phyloP scores from a whole-genome alignment of 2,888 invertebrate genomes.

The Ectropis crepuscularia region DNA sequence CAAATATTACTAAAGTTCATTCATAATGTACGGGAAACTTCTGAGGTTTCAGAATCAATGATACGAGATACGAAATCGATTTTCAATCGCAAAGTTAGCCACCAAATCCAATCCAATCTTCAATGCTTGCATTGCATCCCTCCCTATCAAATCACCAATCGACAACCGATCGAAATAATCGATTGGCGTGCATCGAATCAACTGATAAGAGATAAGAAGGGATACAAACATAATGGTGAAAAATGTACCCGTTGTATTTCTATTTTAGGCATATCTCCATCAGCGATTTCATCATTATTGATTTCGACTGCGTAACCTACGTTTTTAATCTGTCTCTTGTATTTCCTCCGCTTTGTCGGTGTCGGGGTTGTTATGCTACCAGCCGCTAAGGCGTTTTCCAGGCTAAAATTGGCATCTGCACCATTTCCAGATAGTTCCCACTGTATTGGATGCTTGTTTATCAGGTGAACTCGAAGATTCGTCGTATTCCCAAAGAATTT shows the following conservation, averaged over 20 bases:
- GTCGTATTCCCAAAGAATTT: conserved; percentile 81
- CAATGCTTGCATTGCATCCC: background rate
- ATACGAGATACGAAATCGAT: too few relatives aligned
- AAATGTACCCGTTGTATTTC: conserved; percentile 73
- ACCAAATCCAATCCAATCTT: too few relatives aligned
- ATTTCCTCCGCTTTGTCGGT: conserved; percentile 61
- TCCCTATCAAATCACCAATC: conserved; percentile 9
- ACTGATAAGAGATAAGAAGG: conserved; percentile 38
- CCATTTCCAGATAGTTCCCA: conserved; percentile 76
- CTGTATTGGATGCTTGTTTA: conserved; percentile 77
- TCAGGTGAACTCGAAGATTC: conserved; percentile 72
- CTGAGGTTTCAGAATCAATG: too few relatives aligned
- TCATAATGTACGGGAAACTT: too few relatives aligned
- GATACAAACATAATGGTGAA: conserved; percentile 53
- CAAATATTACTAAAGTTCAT: too few relatives aligned
- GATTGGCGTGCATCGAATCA: conserved; percentile 24
- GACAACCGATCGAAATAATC: conserved; percentile 32
- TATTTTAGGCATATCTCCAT: conserved; percentile 66
- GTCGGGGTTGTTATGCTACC: conserved; percentile 35
- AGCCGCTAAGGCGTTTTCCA: conserved; percentile 51
- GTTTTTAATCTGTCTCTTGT: conserved; percentile 62
- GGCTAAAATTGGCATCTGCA: conserved; percentile 56
- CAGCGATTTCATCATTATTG: conserved; percentile 56
- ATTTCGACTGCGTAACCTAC: conserved; percentile 76
- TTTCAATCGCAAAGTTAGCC: too few relatives aligned